These are phyloP conservation scores for Neosilurus hyrtlii DNA, from an alignment of 2,797 vertebrate genomes.

Conservation along the genomic window DNA sequence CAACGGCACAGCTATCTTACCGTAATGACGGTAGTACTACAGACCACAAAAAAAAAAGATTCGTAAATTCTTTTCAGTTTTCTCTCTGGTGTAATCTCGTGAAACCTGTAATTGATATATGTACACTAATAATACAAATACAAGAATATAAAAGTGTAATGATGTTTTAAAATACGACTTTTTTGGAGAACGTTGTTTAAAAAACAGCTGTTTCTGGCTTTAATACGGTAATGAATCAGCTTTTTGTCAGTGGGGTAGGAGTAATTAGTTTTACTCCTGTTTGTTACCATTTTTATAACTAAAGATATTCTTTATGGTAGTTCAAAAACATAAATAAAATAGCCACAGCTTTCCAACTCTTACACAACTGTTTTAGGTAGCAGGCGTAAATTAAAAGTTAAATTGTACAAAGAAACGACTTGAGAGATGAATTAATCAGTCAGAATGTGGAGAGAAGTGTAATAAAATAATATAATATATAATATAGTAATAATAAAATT, in stretches of 20 bases:
- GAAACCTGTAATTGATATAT: background rate
- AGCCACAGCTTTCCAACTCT: background rate
- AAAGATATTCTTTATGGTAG: background rate
- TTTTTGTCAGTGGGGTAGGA: background rate
- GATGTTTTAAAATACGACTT: background rate
- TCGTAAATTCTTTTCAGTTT: background rate
- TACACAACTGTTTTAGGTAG: background rate
- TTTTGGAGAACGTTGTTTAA: background rate
- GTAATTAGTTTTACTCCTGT: background rate
- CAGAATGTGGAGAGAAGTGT: background rate
- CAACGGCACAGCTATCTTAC: background rate
- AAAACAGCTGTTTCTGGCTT: background rate
- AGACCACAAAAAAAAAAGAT: no score
- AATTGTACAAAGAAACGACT: background rate
- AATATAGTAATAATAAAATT: background rate
- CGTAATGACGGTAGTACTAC: conserved; percentile 12
- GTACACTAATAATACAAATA: background rate
- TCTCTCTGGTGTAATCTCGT: background rate
- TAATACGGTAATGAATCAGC: conserved; percentile 61
- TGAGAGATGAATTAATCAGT: background rate
- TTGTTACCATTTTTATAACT: background rate
- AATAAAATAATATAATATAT: background rate
- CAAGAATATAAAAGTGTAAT: background rate
- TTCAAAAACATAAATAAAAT: background rate
- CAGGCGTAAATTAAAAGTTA: background rate